Evolutionary conservation across 2,888 invertebrate genomes (phyloP).

Genomic region (Phyllotreta striolata): DNA sequence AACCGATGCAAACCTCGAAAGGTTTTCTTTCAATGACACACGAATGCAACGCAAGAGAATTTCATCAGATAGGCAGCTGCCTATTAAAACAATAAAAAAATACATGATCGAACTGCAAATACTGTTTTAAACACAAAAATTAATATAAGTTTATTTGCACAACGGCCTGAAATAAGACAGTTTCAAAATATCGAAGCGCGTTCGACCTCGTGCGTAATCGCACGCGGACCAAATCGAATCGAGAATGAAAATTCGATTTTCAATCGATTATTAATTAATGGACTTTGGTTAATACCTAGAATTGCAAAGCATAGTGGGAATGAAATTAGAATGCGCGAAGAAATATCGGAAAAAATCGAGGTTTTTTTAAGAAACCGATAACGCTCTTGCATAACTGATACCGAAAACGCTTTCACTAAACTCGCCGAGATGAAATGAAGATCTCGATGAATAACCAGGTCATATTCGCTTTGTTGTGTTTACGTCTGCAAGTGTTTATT

Average conservation of each 20-base stretch:
- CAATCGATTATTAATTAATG: too few species aligned
- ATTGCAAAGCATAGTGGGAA: too few species aligned
- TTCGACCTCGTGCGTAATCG: slow-evolving; percentile 7
- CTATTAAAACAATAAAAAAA: slow-evolving; percentile 7
- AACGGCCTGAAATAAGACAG: slow-evolving; percentile 20
- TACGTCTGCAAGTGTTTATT: slow-evolving; percentile 11
- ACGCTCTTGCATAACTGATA: slow-evolving; percentile 14
- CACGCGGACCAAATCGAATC: neutral
- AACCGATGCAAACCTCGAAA: neutral
- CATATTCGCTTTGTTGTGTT: slow-evolving; percentile 22
- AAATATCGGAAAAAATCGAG: too few species aligned
- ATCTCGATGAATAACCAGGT: slow-evolving; percentile 27
- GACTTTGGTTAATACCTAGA: too few species aligned
- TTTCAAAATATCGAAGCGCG: slow-evolving; percentile 23
- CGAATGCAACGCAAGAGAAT: slow-evolving; percentile 5
- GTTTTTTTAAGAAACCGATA: neutral
- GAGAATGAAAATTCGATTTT: too few species aligned
- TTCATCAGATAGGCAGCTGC: slow-evolving; percentile 15
- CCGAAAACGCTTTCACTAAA: slow-evolving; percentile 26
- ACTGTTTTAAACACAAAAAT: slow-evolving; percentile 17
- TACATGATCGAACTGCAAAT: slow-evolving; percentile 27
- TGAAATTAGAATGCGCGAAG: too few species aligned
- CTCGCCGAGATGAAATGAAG: slow-evolving; percentile 24
- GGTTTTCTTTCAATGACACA: slow-evolving; percentile 7
- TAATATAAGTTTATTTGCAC: slow-evolving; percentile 20